Evolutionary conservation across 2,113 vertebrate species (phyloP).

Genomic region (Nothocercus julius): DNA sequence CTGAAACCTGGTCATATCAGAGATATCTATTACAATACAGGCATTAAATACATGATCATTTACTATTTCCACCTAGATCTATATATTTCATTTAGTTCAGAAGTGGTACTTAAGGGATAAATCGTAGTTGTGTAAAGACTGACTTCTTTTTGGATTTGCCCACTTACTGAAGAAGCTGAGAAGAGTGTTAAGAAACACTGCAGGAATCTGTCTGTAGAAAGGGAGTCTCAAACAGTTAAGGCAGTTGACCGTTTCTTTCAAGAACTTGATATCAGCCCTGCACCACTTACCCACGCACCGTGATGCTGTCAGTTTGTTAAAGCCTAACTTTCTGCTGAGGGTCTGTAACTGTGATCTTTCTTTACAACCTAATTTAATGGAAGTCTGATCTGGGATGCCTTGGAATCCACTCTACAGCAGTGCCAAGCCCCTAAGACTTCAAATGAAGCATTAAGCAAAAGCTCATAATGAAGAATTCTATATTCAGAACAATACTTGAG

Average conservation of each 20-base stretch:
- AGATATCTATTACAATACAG: neutral
- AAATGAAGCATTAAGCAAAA: neutral
- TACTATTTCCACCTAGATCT: neutral
- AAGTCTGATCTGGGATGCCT: neutral
- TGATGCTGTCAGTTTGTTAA: neutral
- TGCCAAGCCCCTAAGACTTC: neutral
- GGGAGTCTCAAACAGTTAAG: neutral
- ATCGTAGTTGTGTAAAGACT: neutral
- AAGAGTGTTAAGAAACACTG: neutral
- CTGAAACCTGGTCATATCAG: neutral
- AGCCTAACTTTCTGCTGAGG: neutral
- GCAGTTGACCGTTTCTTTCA: neutral
- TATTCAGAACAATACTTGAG: neutral
- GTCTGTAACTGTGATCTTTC: neutral
- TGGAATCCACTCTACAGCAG: neutral
- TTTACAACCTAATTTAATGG: neutral
- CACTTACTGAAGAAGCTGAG: neutral
- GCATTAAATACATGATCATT: neutral
- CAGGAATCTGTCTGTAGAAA: neutral
- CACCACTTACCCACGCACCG: neutral
- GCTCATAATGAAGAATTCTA: accelerated
- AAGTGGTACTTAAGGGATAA: neutral
- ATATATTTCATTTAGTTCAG: neutral
- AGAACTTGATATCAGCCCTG: neutral
- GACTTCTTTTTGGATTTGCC: neutral